A percentile compares a stretch with the other conserved stretches of the same genome.
phyloP scores from a whole-genome alignment of 2,797 vertebrate species.

The Rhinophrynus dorsalis region DNA sequence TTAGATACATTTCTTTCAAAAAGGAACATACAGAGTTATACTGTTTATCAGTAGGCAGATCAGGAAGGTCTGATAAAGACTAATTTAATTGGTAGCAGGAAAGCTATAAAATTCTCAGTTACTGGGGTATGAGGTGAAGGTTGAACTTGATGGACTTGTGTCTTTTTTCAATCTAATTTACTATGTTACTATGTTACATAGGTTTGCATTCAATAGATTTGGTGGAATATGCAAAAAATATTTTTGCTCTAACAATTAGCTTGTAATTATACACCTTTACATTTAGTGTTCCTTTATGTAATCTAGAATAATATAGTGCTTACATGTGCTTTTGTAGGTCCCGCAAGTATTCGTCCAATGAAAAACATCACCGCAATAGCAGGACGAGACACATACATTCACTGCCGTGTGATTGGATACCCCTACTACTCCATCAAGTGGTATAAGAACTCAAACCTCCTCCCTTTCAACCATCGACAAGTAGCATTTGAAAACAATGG shows the following conservation, averaged over 20 bases:
- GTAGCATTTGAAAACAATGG: constrained; percentile 97
- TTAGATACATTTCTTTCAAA: no score
- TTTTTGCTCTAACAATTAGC: constrained; percentile 5
- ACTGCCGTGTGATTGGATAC: constrained; percentile 97
- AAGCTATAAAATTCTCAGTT: no score
- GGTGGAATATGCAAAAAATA: no score
- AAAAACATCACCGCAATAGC: constrained; percentile 98
- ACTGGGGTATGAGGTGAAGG: no score
- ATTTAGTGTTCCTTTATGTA: constrained; percentile 59
- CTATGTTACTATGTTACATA: no score
- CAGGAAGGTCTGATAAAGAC: no score
- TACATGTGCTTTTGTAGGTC: constrained; percentile 78
- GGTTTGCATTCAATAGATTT: no score
- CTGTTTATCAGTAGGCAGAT: no score
- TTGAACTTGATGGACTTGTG: no score
- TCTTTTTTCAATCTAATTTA: no score
- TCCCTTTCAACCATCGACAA: constrained; percentile 97
- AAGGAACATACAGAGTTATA: no score
- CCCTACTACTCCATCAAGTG: constrained; percentile 98
- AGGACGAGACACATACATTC: constrained; percentile 92
- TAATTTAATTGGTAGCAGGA: no score
- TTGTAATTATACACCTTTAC: constrained; percentile 40
- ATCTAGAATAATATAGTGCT: constrained; percentile 76
- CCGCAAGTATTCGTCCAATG: constrained; percentile 95
- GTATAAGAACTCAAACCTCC: constrained; percentile 95